Base-by-base conservation (phyloP, 2,888 invertebrate species). In the Aphodius sticticus region DNA sequence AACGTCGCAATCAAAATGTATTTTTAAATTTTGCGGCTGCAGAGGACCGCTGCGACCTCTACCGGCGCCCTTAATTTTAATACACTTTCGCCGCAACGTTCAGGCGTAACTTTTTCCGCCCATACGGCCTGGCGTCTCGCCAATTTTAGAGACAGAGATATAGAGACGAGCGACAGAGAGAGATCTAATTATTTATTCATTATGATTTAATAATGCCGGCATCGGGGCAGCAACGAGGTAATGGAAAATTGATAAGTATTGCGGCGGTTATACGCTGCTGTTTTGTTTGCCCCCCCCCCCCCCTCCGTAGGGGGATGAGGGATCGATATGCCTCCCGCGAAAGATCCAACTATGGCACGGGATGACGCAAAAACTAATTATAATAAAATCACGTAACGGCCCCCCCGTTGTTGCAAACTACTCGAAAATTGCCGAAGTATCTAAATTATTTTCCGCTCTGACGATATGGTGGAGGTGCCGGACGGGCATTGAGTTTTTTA, bases 241-340 rank as follows among this genome's bases (percentile, higher is more conserved):
- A 53, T 53, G 53, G 53, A 53, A 53, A 53, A 53, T 53, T 53
- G 53, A 53, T 53, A 53, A 53, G 53, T 53, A 53, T 53, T 53
- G 53, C 53, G 53, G 53, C 53, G 53, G 12, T 12, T 1, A 53
- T 53, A 53, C 53, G 53, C 53, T 53, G 1, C 53, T 53, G 53
- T 53, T 53, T 53, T 53, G 53, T 53, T 53, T 53, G 53, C 53
- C 6, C 1, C 53, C 53, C 38, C 38, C 38, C 38, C 53, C 53
- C 53, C 3, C 53, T 53, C 12, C 53, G 4, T 9, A 53, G 12
- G 12, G 53, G 53, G 53, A 26, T 26, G 26, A 26, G 3, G 53
- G 53, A 53, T 53, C 53, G 53, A 53, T 53, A 53, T 5, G 53
- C 53, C 12, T 53, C 53, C 53, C 12, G 53, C 53, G 12, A 53